Conservation (phyloP, 2,113 vertebrate genomes). For the Cochlearius cochlearius region DNA sequence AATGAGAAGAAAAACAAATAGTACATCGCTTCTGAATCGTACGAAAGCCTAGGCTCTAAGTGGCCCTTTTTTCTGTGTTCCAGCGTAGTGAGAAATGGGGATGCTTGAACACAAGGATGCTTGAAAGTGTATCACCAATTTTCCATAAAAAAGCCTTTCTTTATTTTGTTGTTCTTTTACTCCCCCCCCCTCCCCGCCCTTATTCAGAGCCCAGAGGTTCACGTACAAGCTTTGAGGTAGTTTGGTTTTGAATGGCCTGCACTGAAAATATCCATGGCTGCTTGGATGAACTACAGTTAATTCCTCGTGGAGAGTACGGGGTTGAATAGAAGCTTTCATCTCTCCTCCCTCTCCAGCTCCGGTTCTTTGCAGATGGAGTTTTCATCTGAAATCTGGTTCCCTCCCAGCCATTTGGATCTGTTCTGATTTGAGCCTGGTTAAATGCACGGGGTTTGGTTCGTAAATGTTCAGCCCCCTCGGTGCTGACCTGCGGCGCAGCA, state of each 20-base stretch:
- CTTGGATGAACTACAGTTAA: neutral
- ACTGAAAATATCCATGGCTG: neutral
- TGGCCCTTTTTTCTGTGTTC: neutral
- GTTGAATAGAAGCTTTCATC: neutral
- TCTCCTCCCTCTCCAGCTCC: neutral
- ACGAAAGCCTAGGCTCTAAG: neutral
- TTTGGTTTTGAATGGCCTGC: neutral
- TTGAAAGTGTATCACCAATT: neutral
- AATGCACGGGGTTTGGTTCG: neutral
- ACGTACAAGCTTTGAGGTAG: neutral
- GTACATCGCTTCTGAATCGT: neutral
- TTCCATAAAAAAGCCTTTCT: neutral
- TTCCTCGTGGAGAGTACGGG: accelerated
- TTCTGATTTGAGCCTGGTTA: neutral
- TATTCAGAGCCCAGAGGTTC: neutral
- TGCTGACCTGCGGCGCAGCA: neutral
- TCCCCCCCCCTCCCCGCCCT: accelerated
- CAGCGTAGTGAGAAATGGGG: neutral
- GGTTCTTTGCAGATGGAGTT: neutral
- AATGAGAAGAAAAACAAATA: neutral
- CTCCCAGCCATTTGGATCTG: neutral
- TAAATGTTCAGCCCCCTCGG: neutral
- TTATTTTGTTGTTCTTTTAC: neutral
- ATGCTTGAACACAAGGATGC: neutral
- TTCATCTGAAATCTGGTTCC: neutral